Conservation (phyloP, 2,797 vertebrate genomes). For the Sebastes kiyomatsui region DNA sequence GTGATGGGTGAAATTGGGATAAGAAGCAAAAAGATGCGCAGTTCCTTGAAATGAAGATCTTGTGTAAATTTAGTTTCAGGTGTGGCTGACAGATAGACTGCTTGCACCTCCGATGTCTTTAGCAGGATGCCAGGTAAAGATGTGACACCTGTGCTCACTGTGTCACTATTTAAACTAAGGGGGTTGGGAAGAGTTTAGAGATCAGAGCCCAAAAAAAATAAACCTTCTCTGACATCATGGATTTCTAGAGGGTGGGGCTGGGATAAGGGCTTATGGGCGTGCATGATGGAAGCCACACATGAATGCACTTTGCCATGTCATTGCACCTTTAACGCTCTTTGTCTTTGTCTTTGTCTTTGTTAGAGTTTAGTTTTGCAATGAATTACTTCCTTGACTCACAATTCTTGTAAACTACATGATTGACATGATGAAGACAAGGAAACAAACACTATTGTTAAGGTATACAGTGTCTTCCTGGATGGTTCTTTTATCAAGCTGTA, state of each 20-base stretch:
- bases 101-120: neutral
- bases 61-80: neutral
- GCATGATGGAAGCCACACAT: neutral
- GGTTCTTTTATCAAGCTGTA: neutral
- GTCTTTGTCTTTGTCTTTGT: too few species aligned
- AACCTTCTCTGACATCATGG: neutral
- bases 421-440: neutral
- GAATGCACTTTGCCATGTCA: neutral
- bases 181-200: neutral
- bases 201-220: too few species aligned
- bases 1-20: neutral
- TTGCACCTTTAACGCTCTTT: neutral
- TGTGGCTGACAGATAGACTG: neutral
- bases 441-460: neutral
- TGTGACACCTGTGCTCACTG: slow-evolving; percentile 24
- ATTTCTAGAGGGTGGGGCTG: neutral
- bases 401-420: neutral
- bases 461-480: neutral
- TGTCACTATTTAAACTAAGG: slow-evolving; percentile 37
- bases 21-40: neutral
- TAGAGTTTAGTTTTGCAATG: neutral
- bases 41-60: neutral
- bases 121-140: neutral
- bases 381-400: neutral
- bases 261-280: neutral